Conservation (phyloP, 2,797 vertebrate genomes). For the Miopithecus talapoin region DNA sequence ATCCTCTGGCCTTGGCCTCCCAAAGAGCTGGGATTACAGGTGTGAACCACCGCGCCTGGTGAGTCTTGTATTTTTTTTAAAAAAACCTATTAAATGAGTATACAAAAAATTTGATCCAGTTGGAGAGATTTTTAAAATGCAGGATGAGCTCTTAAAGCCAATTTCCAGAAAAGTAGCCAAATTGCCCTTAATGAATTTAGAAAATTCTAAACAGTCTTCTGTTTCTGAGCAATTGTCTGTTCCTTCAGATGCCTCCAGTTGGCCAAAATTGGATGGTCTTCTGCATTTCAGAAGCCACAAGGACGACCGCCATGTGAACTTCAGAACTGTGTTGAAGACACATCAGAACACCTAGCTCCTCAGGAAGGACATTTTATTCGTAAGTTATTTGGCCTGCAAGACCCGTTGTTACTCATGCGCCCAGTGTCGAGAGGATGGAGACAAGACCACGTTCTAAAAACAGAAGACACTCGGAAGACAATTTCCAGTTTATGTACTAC, state of each 20-base stretch:
- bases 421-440: conserved; percentile 83
- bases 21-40: no score
- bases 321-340: conserved; percentile 89
- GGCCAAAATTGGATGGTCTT: conserved; percentile 77
- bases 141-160: conserved; percentile 91
- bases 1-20: no score
- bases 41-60: fast-evolving
- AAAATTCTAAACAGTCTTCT: conserved; percentile 63
- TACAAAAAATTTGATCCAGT: conserved; percentile 90
- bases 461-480: conserved; percentile 69
- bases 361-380: conserved; percentile 90
- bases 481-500: conserved; percentile 91
- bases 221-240: conserved; percentile 84
- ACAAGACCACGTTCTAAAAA: conserved; percentile 60
- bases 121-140: conserved; percentile 95
- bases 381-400: conserved; percentile 94
- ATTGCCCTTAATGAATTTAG: conserved; percentile 71
- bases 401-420: no score
- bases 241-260: conserved; percentile 61
- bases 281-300: conserved; percentile 83
- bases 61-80: conserved; percentile 17
- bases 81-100: conserved; percentile 77
- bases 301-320: conserved; percentile 85
- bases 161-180: conserved; percentile 80
- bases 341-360: conserved; percentile 87